Percentiles rank a stretch among this genome's conserved stretches.
Conservation (phyloP, 2,113 vertebrate genomes). For the Typhlomys cinereus region DNA sequence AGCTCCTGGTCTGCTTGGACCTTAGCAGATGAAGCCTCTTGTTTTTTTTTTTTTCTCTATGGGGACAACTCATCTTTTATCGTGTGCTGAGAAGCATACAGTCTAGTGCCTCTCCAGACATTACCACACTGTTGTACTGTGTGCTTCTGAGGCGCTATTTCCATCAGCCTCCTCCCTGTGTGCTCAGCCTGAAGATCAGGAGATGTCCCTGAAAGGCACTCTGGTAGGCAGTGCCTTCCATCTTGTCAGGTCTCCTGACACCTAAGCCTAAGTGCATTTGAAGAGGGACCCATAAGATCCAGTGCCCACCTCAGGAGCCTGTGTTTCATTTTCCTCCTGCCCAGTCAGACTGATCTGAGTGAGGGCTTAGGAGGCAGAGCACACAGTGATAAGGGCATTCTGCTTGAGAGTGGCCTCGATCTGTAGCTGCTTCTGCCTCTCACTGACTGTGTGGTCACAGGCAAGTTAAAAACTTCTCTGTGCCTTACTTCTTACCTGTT, state of each 20-base stretch:
- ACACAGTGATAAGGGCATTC: background rate
- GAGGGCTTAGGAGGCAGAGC: background rate
- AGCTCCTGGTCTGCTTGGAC: background rate
- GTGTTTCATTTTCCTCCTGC: too few relatives aligned
- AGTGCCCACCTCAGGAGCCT: background rate
- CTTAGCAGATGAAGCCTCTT: background rate
- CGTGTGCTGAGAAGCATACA: too few relatives aligned
- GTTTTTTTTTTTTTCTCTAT: background rate
- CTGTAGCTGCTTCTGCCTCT: background rate
- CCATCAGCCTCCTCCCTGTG: background rate
- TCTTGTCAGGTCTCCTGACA: background rate
- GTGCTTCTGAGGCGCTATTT: background rate
- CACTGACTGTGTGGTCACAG: background rate
- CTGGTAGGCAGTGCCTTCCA: background rate
- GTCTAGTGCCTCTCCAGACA: too few relatives aligned
- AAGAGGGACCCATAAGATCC: background rate
- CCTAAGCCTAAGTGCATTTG: background rate
- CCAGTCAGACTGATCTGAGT: background rate
- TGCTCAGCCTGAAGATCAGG: background rate
- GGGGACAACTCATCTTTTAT: background rate
- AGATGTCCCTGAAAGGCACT: background rate
- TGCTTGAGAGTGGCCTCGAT: background rate
- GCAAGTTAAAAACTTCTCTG: background rate
- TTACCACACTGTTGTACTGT: too few relatives aligned
- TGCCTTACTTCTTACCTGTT: slow-evolving; percentile 50